Evolutionary conservation across 2,113 vertebrate species (phyloP), one percentile per base, ranked within the genome.

Genomic region (Neodon shergylaensis): DNA sequence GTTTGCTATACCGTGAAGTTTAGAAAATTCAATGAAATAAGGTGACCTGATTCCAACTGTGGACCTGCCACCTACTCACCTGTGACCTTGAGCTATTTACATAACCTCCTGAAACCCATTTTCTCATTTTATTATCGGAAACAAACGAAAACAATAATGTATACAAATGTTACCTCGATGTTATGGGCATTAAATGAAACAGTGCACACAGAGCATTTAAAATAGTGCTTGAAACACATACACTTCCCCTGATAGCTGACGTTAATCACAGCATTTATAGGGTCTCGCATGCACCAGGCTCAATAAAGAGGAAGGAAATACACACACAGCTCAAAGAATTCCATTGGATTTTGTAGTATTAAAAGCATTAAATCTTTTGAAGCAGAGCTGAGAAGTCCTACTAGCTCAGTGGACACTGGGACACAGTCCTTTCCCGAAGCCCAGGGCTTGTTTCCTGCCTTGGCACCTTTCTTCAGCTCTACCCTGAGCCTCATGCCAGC

Each of bases 301-400:
- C 73, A 88, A 63, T 88, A 81, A 86, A 92, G 65, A 94, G 42
- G 42, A 49, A 58, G 91, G 74, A 89, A 1, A 3, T 68, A 39
- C 33, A 88, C 21, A 17, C 85, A 44, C 68, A 47, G 36, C 73
- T 92, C 72, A 82, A 92, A 89, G n/a, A 63, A 66, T 44, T 63
- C 73, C 72, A 79, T 7, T 72, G 70, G 68, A 73, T 97, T 88
- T 86, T 22, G 78, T 76, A 58, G 68, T 82, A 95, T 92, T 96
- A 78, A 88, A 92, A 81, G 88, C 72, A 42, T 47, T 42, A 84
- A 93, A 77, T 2, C 44, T 95, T 83, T 90, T 49, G 54, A 85
- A 44, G 52, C 85, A 42, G 54, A 31, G 17, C 61, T 90, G 44
- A 49, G 66, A 85, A 77, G 42, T 66, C 33, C 39, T 88, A 36